Conservation (phyloP, 2,797 vertebrate genomes). For the Kryptolebias ocellatus region DNA sequence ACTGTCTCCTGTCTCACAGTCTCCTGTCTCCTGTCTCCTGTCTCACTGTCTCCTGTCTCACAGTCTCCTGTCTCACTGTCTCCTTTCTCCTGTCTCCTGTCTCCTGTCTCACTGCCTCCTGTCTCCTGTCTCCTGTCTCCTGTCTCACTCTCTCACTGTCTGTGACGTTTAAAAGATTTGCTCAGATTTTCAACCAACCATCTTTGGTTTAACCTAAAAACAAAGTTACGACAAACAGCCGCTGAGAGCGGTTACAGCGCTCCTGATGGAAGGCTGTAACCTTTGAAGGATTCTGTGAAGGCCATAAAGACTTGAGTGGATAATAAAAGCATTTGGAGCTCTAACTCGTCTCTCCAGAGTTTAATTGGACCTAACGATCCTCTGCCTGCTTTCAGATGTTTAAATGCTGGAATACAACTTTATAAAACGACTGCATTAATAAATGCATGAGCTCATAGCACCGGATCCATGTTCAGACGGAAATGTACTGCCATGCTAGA, state of each 20-base stretch:
- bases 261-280: conserved; percentile 10
- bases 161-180: not conserved
- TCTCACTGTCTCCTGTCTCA: no score
- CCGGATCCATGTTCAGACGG: not conserved
- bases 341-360: conserved; percentile 20
- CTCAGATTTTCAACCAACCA: not conserved
- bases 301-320: conserved; percentile 19
- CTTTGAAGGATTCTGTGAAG: conserved; percentile 26
- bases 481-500: not conserved
- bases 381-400: conserved; percentile 36
- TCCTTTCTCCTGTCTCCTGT: no score
- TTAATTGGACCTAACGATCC: conserved; percentile 27
- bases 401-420: conserved; percentile 12
- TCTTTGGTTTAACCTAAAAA: conserved; percentile 2
- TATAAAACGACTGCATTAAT: conserved; percentile 11
- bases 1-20: no score
- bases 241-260: not conserved
- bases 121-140: not conserved
- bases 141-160: no score
- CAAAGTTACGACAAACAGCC: not conserved
- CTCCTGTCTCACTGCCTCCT: not conserved
- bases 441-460: not conserved
- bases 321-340: conserved; percentile 40
- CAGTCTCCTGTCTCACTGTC: no score
- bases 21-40: no score